A percentile compares a stretch with the other conserved stretches of the same genome.
Evolutionary conservation across 2,797 vertebrate species (phyloP).

Genomic region (Paratrypauchen microcephalus): DNA sequence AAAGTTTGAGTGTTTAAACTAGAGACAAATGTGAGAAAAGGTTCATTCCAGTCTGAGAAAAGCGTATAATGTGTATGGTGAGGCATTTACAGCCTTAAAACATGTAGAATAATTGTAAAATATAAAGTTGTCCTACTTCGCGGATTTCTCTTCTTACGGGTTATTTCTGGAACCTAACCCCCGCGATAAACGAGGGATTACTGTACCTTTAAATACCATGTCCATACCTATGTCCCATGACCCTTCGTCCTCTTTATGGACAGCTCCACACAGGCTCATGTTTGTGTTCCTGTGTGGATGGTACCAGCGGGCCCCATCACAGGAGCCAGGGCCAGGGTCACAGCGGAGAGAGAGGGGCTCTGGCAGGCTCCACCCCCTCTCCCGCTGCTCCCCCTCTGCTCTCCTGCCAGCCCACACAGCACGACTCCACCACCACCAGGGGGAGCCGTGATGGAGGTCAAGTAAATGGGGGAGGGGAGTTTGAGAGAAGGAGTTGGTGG

Average conservation of each 20-base stretch:
- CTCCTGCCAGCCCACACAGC: constrained; percentile 60
- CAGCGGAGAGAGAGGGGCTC: constrained; percentile 35
- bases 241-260: constrained; percentile 19
- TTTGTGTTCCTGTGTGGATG: constrained; percentile 19
- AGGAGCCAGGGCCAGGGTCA: constrained; percentile 36
- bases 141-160: too few relatives aligned
- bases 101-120: too few relatives aligned
- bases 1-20: too few relatives aligned
- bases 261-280: constrained; percentile 7
- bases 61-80: too few relatives aligned
- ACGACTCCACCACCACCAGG: constrained; percentile 51
- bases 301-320: constrained; percentile 16
- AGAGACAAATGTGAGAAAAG: too few relatives aligned
- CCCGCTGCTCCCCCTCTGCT: constrained; percentile 47
- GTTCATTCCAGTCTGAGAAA: too few relatives aligned
- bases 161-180: too few relatives aligned
- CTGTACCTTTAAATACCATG: too few relatives aligned
- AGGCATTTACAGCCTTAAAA: too few relatives aligned
- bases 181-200: too few relatives aligned
- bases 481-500: too few relatives aligned
- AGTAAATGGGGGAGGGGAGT: neutral
- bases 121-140: too few relatives aligned
- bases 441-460: constrained; percentile 19
- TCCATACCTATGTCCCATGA: constrained; percentile 35
- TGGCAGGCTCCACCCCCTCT: constrained; percentile 50